A percentile compares a stretch with the other conserved stretches of the same genome.
phyloP scores from a whole-genome alignment of 92 coral and sea anemone species.

The Porites rus region DNA sequence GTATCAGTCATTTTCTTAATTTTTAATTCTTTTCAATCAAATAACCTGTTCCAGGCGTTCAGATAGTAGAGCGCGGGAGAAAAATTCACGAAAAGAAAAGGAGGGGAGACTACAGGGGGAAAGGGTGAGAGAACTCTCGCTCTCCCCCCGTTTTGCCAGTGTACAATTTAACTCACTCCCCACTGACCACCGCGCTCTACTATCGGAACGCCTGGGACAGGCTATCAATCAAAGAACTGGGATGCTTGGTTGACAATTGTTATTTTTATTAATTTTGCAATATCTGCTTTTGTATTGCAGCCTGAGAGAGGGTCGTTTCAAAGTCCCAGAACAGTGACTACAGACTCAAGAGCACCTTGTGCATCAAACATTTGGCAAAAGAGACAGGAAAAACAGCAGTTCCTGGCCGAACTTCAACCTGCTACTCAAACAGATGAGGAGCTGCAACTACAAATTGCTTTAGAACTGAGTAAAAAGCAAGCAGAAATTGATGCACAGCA shows the following conservation, averaged over 20 bases:
- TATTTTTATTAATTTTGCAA: neutral
- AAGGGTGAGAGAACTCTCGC: too few species aligned
- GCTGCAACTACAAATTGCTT: constrained; percentile 76
- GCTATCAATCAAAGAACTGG: too few species aligned
- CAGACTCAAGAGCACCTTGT: neutral
- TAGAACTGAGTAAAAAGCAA: constrained; percentile 83
- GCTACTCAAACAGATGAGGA: constrained; percentile 68
- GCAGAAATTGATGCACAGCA: constrained; percentile 78
- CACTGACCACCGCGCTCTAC: too few species aligned
- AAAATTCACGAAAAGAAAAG: too few species aligned
- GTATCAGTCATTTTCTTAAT: too few species aligned
- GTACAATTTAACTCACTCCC: too few species aligned
- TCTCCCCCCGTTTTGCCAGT: too few species aligned
- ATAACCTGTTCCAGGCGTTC: too few species aligned
- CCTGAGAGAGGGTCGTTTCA: constrained; percentile 12
- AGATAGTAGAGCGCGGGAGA: too few species aligned
- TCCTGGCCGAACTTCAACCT: constrained; percentile 75
- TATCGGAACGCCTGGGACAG: too few species aligned
- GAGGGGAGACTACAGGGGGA: too few species aligned
- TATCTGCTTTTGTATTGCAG: constrained; percentile 3
- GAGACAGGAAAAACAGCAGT: constrained; percentile 69
- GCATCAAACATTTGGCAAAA: constrained; percentile 73
- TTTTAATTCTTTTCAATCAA: too few species aligned
- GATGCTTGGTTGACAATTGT: neutral
- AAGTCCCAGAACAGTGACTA: neutral